Base-by-base conservation (phyloP, 2,113 vertebrate species). In the Vulpes vulpes region DNA sequence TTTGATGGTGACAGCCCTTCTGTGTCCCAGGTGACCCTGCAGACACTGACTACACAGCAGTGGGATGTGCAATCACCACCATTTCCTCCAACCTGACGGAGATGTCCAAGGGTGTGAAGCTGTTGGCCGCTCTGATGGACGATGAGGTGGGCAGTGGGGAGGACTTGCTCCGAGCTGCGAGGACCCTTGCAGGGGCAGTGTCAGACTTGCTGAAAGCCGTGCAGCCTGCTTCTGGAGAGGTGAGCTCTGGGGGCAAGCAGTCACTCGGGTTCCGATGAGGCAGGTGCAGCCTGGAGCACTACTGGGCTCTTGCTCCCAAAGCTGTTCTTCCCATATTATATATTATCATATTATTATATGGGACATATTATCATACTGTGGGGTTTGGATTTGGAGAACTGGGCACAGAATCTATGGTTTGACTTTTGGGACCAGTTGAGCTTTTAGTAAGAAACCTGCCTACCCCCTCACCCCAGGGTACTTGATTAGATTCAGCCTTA, bases 51-150 rank as follows among this genome's bases (percentile, higher is more conserved):
- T 99, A 99, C 98, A 99, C 99, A 0, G 99, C 99, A 0, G 99
- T 99, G 97, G 99, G 99, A 57, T 99, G 99, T 49, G 99, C 99
- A 27, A 99, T 99, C 98, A 99, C 99, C 89, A 99, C 99, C 86
- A 99, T 99, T 98, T 99, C 99, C 73, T 99, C 99, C 97, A 99
- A 99, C 98, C 99, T 99, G 98, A 99, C 99, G 0, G 99, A 99
- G 98, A 99, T 99, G 99, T 99, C 99, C 89, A 99, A 99, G 98
- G 99, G 99, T 0, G 99, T 99, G 97, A 99, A 99, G 98, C 98
- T 99, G 60, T 99, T 99, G 59, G 99, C 99, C 0, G 99, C 99
- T 3, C 99, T 99, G 95, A 99, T 99, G 99, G 99, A 99, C 1
- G 99, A 99, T 16, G 99, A 99, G 16, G 99, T 99, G 96, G 99